phyloP scores from a whole-genome alignment of 1,140 invertebrate genomes.

The Macrobrachium nipponense region DNA sequence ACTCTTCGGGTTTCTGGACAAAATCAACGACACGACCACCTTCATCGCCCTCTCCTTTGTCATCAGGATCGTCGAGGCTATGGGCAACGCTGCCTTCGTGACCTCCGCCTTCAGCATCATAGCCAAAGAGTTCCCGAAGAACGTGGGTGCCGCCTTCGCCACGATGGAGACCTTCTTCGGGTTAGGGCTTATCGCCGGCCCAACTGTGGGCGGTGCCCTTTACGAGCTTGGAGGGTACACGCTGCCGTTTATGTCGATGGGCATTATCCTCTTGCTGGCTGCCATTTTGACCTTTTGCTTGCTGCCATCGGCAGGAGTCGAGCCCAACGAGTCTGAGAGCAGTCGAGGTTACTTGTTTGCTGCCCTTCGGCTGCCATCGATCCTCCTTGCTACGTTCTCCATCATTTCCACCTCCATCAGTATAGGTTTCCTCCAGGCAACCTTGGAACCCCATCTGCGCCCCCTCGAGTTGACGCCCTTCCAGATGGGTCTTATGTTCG shows the following conservation, averaged over 20 bases:
- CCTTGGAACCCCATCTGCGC: slow-evolving; percentile 83
- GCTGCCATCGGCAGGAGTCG: slow-evolving; percentile 76
- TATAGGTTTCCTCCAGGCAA: slow-evolving; percentile 85
- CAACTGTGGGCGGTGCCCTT: slow-evolving; percentile 84
- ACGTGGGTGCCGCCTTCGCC: slow-evolving; percentile 90
- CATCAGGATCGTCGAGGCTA: slow-evolving; percentile 89
- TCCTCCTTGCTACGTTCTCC: slow-evolving; percentile 74
- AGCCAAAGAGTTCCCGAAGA: slow-evolving; percentile 91
- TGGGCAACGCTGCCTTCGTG: slow-evolving; percentile 91
- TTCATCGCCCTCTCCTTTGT: slow-evolving; percentile 89
- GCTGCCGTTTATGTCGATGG: slow-evolving; percentile 87
- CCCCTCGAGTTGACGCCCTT: slow-evolving; percentile 80
- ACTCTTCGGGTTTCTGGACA: slow-evolving; percentile 79
- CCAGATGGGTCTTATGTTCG: slow-evolving; percentile 85
- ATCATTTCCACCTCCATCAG: slow-evolving; percentile 82
- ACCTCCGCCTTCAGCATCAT: slow-evolving; percentile 94
- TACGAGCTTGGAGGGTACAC: slow-evolving; percentile 86
- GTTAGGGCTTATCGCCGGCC: slow-evolving; percentile 86
- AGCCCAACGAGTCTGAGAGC: slow-evolving; percentile 41
- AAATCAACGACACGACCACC: slow-evolving; percentile 80
- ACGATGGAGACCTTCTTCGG: slow-evolving; percentile 91
- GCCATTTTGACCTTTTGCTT: slow-evolving; percentile 81
- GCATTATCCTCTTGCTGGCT: slow-evolving; percentile 80
- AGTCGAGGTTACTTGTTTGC: slow-evolving; percentile 64
- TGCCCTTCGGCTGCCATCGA: slow-evolving; percentile 67